Conservation (phyloP, 2,113 vertebrate genomes). For the Colaptes auratus region DNA sequence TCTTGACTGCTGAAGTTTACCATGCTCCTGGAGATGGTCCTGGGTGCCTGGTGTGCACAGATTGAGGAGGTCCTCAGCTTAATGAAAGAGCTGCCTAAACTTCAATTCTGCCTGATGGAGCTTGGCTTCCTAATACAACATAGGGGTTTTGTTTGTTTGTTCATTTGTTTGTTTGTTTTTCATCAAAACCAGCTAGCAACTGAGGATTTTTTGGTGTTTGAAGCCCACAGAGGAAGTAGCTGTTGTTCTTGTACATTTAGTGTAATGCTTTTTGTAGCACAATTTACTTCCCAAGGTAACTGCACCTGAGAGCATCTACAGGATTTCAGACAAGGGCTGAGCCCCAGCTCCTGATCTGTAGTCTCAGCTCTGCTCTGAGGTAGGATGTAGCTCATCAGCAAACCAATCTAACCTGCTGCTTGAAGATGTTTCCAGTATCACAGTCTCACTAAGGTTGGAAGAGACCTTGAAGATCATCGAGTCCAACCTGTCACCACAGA, state of each 20-base stretch:
- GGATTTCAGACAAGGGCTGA: neutral
- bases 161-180: neutral
- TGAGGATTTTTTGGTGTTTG: neutral
- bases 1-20: neutral
- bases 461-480: too few species aligned
- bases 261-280: neutral
- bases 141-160: neutral
- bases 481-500: too few species aligned
- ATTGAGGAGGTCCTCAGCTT: neutral
- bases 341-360: neutral
- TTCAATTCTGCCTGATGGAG: neutral
- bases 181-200: neutral
- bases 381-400: neutral
- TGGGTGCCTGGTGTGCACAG: neutral
- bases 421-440: neutral
- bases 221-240: neutral
- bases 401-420: neutral
- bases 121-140: neutral
- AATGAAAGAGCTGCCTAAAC: neutral
- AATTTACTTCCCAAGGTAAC: neutral
- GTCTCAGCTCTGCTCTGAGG: neutral
- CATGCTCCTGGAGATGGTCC: fast-evolving
- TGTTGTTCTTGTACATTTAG: neutral
- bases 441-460: too few species aligned
- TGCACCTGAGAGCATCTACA: neutral